Evolutionary conservation across 2,797 vertebrate genomes (phyloP), one percentile per base, ranked within the genome.

Genomic region (Graptemys geographica): DNA sequence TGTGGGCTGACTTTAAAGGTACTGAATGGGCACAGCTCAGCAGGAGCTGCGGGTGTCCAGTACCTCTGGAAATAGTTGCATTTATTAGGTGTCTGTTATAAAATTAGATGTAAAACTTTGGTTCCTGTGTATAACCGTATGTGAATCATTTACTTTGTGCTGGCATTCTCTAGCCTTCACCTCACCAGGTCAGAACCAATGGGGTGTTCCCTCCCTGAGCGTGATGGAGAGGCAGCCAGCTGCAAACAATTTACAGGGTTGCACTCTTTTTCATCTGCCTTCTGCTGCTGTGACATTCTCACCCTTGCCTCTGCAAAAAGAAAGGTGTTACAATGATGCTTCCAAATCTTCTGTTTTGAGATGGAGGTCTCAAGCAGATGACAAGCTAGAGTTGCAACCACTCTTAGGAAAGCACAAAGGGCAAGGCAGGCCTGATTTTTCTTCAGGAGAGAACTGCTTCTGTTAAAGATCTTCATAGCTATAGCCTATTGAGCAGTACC

Each of bases 201-300:
- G 81, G 59, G 44, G 7, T 90, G 41, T 56, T 79, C 6, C 12
- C 3, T 78, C 0, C 16, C 69, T 23, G 69, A 0, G 11, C 83
- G 72, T 57, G n/a, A 81, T 69, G 55, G 79, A 92, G 88, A 90
- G 88, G 62, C 41, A n/a, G 37, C 84, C 79, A 59, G 74, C 79
- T 94, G 81, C 87, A 53, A 53, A 3, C n/a, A 72, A 41, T 72
- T 41, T 53, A 10, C 84, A 83, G 53, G 82, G 86, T 89, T 86
- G 86, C 19, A 3, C 3, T 0, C 7, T 78, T 8, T 25, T 44
- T 74, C 83, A 57, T 94, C 65, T 55, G 80, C 89, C 82, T 93
- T 82, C 84, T 88, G 92, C 88, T 87, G 23, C 88, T 82, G 89
- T 72, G 74, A 76, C 65, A 86, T 81, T 80, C n/a, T 62, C 33